Percentiles rank a stretch among this genome's conserved stretches.
Evolutionary conservation across 2,113 vertebrate species (phyloP).

Genomic region (Sorex fumeus): DNA sequence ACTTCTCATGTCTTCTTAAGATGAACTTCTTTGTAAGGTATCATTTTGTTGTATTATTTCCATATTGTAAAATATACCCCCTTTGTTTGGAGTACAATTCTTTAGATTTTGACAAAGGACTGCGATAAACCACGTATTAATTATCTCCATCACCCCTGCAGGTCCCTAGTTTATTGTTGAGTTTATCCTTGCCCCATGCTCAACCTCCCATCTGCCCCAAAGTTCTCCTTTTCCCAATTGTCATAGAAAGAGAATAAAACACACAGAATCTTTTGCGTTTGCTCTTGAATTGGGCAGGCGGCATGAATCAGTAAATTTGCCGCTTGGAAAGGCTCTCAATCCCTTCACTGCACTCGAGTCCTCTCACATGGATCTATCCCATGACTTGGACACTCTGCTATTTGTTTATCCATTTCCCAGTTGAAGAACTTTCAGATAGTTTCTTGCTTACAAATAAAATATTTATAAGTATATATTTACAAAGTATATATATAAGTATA

Average conservation of each 20-base stretch:
- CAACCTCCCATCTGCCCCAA: too few species aligned
- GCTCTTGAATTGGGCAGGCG: not conserved
- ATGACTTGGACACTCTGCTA: fast-evolving
- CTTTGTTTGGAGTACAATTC: too few species aligned
- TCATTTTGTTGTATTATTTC: too few species aligned
- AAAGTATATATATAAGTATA: too few species aligned
- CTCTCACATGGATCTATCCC: not conserved
- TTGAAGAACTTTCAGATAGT: not conserved
- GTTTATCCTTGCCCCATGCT: not conserved
- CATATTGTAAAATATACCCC: too few species aligned
- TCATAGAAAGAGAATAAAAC: not conserved
- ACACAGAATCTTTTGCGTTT: not conserved
- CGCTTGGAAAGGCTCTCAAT: too few species aligned
- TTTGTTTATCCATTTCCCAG: not conserved
- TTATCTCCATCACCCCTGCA: too few species aligned
- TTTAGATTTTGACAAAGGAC: not conserved
- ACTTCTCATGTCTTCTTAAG: too few species aligned
- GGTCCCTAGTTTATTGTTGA: not conserved
- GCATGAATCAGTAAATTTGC: not conserved
- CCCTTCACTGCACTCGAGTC: not conserved
- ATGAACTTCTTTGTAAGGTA: too few species aligned
- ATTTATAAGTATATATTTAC: not conserved
- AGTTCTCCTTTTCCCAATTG: not conserved
- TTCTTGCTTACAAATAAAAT: not conserved
- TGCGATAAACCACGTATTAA: not conserved